Conservation (phyloP, 2,797 vertebrate species). For the Melanotaenia pygmaea region DNA sequence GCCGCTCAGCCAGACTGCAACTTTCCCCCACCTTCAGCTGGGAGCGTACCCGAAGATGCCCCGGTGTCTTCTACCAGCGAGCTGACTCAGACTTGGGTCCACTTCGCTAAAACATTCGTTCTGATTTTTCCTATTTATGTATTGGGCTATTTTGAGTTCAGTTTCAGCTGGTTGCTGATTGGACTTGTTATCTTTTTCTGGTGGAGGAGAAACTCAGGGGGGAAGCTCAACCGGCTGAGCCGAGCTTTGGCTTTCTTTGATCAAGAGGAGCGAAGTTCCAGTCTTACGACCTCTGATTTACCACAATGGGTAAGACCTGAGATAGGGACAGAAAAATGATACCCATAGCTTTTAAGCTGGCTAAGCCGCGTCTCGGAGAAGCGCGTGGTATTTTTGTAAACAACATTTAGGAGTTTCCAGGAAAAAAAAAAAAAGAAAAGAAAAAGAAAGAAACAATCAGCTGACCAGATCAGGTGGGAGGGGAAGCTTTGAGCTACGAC, state of each 20-base stretch:
- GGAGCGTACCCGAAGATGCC: constrained; percentile 54
- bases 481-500: constrained; percentile 63
- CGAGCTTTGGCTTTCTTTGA: constrained; percentile 91
- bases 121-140: constrained; percentile 94
- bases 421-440: constrained; percentile 20
- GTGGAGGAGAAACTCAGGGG: constrained; percentile 86
- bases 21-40: constrained; percentile 58
- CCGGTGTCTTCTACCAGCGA: constrained; percentile 69
- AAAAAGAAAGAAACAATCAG: constrained; percentile 35
- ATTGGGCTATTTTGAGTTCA: constrained; percentile 94
- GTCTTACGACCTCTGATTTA: constrained; percentile 87
- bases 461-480: constrained; percentile 53
- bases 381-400: constrained; percentile 23
- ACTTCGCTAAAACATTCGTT: constrained; percentile 91
- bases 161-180: constrained; percentile 95
- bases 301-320: constrained; percentile 92
- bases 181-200: constrained; percentile 90
- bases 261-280: constrained; percentile 86
- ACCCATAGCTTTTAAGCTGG: background rate
- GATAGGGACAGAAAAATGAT: background rate
- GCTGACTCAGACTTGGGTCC: constrained; percentile 86
- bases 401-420: constrained; percentile 62
- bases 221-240: constrained; percentile 84
- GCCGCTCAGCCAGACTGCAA: constrained; percentile 48
- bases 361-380: constrained; percentile 16